Conservation (phyloP, 2,113 vertebrate species). For the mouse (Mus musculus) region DNA sequence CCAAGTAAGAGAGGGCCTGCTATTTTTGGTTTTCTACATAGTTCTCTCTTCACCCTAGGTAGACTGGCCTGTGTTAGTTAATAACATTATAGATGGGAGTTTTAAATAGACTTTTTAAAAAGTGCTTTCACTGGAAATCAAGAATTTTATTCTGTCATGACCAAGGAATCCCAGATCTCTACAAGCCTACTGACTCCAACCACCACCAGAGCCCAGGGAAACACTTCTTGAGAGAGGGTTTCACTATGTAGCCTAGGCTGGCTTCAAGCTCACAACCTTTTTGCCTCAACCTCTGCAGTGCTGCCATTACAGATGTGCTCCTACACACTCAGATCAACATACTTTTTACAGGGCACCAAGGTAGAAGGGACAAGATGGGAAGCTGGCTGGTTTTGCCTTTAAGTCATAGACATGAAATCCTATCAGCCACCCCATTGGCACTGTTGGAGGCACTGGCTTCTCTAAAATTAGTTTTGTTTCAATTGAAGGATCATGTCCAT, state of each 20-base stretch:
- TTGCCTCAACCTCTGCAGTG: background rate
- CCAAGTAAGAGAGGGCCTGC: constrained; percentile 30
- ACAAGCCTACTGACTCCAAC: background rate
- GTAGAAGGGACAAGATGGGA: background rate
- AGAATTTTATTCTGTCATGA: constrained; percentile 42
- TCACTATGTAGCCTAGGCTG: background rate
- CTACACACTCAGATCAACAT: background rate
- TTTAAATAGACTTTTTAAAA: constrained; percentile 30
- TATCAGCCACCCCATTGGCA: background rate
- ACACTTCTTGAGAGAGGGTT: background rate
- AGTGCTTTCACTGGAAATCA: background rate
- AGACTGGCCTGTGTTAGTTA: background rate
- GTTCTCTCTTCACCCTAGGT: background rate
- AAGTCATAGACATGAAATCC: background rate
- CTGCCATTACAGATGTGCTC: background rate
- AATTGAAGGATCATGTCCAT: constrained; percentile 38
- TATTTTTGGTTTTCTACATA: constrained; percentile 35
- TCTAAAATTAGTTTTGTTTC: constrained; percentile 40
- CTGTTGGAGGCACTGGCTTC: background rate
- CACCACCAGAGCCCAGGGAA: background rate
- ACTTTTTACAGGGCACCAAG: constrained; percentile 3
- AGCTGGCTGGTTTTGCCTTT: background rate
- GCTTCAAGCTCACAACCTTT: background rate
- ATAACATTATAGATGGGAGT: constrained; percentile 19
- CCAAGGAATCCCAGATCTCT: background rate